Conservation (phyloP, 2,113 vertebrate species). For the rat (Rattus norvegicus) region DNA sequence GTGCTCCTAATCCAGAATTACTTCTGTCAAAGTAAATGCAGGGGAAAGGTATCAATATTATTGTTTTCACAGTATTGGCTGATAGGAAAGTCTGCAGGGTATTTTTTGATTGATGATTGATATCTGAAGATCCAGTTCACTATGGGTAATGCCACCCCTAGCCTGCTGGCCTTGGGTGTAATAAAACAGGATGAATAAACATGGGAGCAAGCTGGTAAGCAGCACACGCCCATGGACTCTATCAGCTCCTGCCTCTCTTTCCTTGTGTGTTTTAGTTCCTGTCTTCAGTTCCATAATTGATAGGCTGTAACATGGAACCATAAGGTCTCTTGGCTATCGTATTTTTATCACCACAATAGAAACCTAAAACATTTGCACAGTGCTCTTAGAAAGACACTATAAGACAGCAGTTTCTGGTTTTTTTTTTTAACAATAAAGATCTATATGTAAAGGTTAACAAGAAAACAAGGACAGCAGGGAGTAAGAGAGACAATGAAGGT, state of each 20-base stretch:
- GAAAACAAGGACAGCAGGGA: not conserved
- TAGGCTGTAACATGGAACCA: not conserved
- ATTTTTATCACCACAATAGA: not conserved
- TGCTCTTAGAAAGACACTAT: not conserved
- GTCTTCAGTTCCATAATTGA: not conserved
- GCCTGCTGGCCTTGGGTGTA: not conserved
- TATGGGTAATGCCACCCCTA: not conserved
- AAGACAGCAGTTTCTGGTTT: not conserved
- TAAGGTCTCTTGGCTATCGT: not conserved
- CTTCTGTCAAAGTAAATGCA: too few relatives aligned
- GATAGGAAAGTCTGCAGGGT: not conserved
- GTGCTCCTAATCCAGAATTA: too few relatives aligned
- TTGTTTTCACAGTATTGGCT: not conserved
- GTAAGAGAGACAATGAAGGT: not conserved
- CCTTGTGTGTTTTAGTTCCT: not conserved
- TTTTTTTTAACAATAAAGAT: not conserved
- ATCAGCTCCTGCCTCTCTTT: not conserved
- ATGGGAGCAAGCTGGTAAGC: not conserved
- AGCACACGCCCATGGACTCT: not conserved
- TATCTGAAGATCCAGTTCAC: not conserved
- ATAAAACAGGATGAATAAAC: not conserved
- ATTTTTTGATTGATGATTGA: not conserved
- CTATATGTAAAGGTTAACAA: not conserved
- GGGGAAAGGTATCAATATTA: not conserved
- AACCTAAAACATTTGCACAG: not conserved